Evolutionary conservation across 1,140 invertebrate genomes (phyloP).

Genomic region (Drosophila triauraria): DNA sequence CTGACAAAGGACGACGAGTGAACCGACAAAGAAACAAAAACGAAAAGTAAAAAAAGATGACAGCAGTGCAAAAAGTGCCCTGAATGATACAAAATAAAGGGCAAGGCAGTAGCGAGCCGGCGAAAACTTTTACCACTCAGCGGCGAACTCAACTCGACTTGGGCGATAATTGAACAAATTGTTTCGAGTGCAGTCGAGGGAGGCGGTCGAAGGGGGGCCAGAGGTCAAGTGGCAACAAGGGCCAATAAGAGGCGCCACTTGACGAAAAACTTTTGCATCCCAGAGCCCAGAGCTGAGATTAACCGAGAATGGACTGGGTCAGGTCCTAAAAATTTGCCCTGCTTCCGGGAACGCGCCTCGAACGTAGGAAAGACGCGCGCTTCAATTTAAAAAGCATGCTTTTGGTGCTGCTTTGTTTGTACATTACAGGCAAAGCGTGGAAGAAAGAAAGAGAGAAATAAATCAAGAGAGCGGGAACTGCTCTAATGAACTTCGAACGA

Average conservation of each 20-base stretch:
- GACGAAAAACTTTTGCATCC: slow-evolving; percentile 32
- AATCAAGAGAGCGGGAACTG: too few species aligned
- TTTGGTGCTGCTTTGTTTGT: too few species aligned
- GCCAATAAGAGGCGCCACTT: slow-evolving; percentile 54
- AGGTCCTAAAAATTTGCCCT: background rate
- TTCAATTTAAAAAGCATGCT: too few species aligned
- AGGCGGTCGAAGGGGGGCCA: background rate
- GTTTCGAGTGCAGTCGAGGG: slow-evolving; percentile 70
- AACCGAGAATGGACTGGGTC: slow-evolving; percentile 4
- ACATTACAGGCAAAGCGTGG: too few species aligned
- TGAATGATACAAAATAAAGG: slow-evolving; percentile 48
- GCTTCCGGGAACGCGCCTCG: background rate
- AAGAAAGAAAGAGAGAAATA: too few species aligned
- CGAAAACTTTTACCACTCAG: slow-evolving; percentile 74
- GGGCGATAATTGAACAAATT: slow-evolving; percentile 82
- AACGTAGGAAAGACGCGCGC: too few species aligned
- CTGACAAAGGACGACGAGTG: slow-evolving; percentile 23
- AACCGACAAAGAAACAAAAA: slow-evolving; percentile 23
- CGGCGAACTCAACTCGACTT: slow-evolving; percentile 3
- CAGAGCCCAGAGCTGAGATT: slow-evolving; percentile 1
- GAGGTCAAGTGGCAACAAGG: slow-evolving; percentile 31
- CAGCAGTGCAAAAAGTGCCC: slow-evolving; percentile 62
- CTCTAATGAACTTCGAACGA: too few species aligned
- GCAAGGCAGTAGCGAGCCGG: slow-evolving; percentile 29
- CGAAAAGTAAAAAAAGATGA: slow-evolving; percentile 31